Evolutionary conservation across 2,797 vertebrate species (phyloP), one percentile per base, ranked within the genome.

Genomic region (Lophotriccus pileatus): DNA sequence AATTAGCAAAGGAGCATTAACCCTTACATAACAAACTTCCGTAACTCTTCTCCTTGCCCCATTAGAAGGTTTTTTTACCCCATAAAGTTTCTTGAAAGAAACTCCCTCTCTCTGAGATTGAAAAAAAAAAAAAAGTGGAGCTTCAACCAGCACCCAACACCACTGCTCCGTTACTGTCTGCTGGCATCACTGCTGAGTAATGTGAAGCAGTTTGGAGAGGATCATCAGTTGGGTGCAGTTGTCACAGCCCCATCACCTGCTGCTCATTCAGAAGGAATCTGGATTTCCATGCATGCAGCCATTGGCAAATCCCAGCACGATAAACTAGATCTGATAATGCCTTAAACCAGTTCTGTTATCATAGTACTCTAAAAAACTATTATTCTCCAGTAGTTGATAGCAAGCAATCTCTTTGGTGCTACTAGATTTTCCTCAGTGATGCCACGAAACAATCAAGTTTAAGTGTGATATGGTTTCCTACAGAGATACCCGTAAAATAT

Each of bases 201-300:
- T 93, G 96, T 86, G 47, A 94, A 86, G 80, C 91, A 91, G 94
- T 90, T 93, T 93, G 63, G 34, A 90, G 85, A 73, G 74, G 89
- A 87, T 86, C 73, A 86, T 92, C 82, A 64, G 69, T 9, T 66
- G 82, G 59, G 91, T 93, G 89, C 94, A 96, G 96, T 96, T 96
- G 94, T 95, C 94, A 91, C 92, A 86, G 92, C 83, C 59, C 64
- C 85, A 90, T 96, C 94, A 90, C 67, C 89, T 92, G 94, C 91
- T 96, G 79, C 84, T 95, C 91, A 86, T 94, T 94, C 91, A 95
- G 83, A 88, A 96, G 93, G 89, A 94, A 97, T 97, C 63, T 96
- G 91, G 91, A 94, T 67, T 96, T 88, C 91, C 91, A 96, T 53
- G 77, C 84, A 92, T 20, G 94, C 89, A 93, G 50, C 59, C 66